Base-by-base conservation (phyloP, 2,888 invertebrate genomes). In the Campoplex nolae region DNA sequence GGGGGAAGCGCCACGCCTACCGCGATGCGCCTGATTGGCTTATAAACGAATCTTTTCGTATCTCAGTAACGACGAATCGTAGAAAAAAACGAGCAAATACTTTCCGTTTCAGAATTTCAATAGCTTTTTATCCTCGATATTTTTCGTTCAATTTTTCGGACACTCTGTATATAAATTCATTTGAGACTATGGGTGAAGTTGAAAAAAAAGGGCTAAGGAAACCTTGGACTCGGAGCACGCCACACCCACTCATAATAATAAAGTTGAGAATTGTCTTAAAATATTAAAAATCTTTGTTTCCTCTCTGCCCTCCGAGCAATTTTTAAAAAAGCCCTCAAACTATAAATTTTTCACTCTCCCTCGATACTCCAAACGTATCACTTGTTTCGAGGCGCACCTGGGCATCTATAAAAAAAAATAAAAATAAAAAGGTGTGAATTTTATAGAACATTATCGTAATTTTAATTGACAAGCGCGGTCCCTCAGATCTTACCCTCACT, bases 201-300 rank as follows among this genome's bases (percentile, higher is more conserved):
- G 23, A 38, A 42, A 42, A 13, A 32, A 76, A 67, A 77, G 67
- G 48, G 56, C 81, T 73, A 42, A 58, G 76, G 82, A 75, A 85
- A 78, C 85, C 82, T 85, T 88, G 83, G 54, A 80, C 54, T 79
- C 73, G 86, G 83, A 23, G 42, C 56, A 65, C 58, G 80, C 83
- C 83, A 83, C 86, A 71, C 86, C 83, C 83, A 79, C 86, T 86
- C 79, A 73, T 86, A 86, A 86, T 83, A 86, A 80, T 83, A 80
- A 86, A 85, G 58, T 18, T 84, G 18, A 42, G 70, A 83, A 86
- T 86, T 86, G 86, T 86, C 86, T 86, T 84, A 70, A 79, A 80
- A 80, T 76, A 81, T 78, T 74, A 77, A 78, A 86, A 84, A 84
- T 83, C 84, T 81, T 83, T 18, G 32, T 62, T 48, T 35, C 54